phyloP scores from a whole-genome alignment of 2,797 vertebrate species.

The Hyperoplus immaculatus region DNA sequence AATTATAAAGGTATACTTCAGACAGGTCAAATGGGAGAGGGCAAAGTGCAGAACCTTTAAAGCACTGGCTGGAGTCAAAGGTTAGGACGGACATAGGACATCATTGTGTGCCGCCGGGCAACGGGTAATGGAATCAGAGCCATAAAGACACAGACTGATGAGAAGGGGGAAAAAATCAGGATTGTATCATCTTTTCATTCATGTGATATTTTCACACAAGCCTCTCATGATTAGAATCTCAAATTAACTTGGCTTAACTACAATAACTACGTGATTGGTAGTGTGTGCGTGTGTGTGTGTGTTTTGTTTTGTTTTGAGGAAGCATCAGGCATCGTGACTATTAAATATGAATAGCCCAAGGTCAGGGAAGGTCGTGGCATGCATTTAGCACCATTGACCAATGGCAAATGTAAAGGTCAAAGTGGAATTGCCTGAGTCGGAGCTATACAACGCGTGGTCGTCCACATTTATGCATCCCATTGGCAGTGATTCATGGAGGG shows the following conservation, averaged over 20 bases:
- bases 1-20: constrained; percentile 90
- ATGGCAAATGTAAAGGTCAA: constrained; percentile 86
- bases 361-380: constrained; percentile 78
- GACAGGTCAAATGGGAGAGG: constrained; percentile 86
- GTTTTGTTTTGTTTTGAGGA: constrained; percentile 35
- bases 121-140: constrained; percentile 69
- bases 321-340: constrained; percentile 68
- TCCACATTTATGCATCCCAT: constrained; percentile 84
- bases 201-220: constrained; percentile 26
- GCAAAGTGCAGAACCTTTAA: constrained; percentile 87
- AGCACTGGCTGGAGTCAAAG: constrained; percentile 85
- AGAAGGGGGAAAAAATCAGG: constrained; percentile 12
- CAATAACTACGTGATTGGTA: neutral
- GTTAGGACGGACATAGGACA: constrained; percentile 80
- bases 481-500: constrained; percentile 86
- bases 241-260: constrained; percentile 37
- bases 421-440: constrained; percentile 81
- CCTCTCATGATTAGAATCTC: constrained; percentile 32
- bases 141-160: constrained; percentile 64
- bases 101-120: constrained; percentile 61
- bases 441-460: constrained; percentile 70
- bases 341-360: constrained; percentile 85
- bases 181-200: constrained; percentile 35
- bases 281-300: constrained; percentile 9
- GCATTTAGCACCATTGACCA: constrained; percentile 84